Evolutionary conservation across 2,113 vertebrate species (phyloP).

Genomic region (Sardina pilchardus): DNA sequence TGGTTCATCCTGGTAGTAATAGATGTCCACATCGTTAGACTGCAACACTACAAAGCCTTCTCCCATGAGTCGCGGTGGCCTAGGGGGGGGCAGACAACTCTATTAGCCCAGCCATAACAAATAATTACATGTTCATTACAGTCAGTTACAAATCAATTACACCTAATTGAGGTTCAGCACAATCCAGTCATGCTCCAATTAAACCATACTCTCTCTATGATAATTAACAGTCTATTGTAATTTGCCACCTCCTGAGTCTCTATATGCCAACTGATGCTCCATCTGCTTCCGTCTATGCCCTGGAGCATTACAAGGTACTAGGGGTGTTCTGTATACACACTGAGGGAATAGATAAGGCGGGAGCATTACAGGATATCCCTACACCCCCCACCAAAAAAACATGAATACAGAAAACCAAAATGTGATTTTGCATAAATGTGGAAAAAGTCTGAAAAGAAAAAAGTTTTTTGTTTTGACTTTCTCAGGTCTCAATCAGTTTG

Average conservation of each 20-base stretch:
- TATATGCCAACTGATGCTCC: neutral
- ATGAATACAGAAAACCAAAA: neutral
- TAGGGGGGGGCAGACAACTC: constrained; percentile 50
- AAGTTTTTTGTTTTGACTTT: neutral
- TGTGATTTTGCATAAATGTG: neutral
- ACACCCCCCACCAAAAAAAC: neutral
- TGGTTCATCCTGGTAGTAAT: constrained; percentile 98
- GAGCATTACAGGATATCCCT: neutral
- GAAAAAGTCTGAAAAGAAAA: too few relatives aligned
- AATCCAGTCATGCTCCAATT: neutral
- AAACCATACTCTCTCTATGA: neutral
- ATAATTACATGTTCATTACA: neutral
- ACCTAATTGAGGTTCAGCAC: neutral
- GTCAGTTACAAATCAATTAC: constrained; percentile 5
- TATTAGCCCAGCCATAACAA: neutral
- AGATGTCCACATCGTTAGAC: constrained; percentile 98
- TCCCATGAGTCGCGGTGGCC: constrained; percentile 95
- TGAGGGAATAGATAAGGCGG: neutral
- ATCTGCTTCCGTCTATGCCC: neutral
- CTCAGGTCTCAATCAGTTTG: neutral
- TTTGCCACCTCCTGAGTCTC: neutral
- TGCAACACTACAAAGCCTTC: constrained; percentile 99
- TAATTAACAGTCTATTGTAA: neutral
- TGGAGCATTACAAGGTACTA: neutral
- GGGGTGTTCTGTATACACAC: neutral